Base-by-base conservation (phyloP, 1,140 invertebrate species). In the Neodiprion pinetum region DNA sequence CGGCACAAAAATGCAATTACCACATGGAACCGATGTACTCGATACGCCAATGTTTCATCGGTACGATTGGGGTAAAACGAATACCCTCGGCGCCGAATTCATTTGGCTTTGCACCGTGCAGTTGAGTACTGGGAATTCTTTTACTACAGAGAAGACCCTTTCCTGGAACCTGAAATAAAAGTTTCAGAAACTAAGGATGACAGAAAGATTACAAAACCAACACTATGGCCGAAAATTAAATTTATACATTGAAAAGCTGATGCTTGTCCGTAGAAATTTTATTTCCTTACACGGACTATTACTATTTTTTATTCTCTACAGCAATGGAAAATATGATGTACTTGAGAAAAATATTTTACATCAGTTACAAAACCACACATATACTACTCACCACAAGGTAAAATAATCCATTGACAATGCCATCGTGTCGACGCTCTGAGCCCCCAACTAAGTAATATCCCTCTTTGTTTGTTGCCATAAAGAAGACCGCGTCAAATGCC, bases 1-100 rank as follows among this genome's bases (percentile, higher is more conserved):
- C 74, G 75, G 76, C 9, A 75, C 49, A 28, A 73, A 82, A 73
- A 48, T 76, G 67, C 67, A 75, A 80, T 81, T 83, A 93, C 93
- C 89, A 91, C 89, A 94, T 91, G 80, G 91, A 87, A 50, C 93
- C 93, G 74, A 90, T 89, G 81, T 91, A 94, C 3, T 86, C 79
- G 0, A 94, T 76, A 68, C 86, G 89, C 93, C 93, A 95, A 74
- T 86, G 90, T 77, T 90, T 90, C 93, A 94, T 94, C 2, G 93
- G 91, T 77, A 90, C 89, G 0, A 93, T 82, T 0, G 91, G 90
- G 23, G 88, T 88, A 12, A 93, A 88, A 40, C 83, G 85, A n/a
- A 94, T 85, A 0, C 93, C 93, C 79, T 92, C 93, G 9, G 92
- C 92, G 14, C 90, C 90, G 82, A 90, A 94, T 72, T 88, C 84